These are phyloP conservation scores for Echiichthys vipera DNA, from an alignment of 2,797 vertebrate genomes.

Conservation along the genomic window DNA sequence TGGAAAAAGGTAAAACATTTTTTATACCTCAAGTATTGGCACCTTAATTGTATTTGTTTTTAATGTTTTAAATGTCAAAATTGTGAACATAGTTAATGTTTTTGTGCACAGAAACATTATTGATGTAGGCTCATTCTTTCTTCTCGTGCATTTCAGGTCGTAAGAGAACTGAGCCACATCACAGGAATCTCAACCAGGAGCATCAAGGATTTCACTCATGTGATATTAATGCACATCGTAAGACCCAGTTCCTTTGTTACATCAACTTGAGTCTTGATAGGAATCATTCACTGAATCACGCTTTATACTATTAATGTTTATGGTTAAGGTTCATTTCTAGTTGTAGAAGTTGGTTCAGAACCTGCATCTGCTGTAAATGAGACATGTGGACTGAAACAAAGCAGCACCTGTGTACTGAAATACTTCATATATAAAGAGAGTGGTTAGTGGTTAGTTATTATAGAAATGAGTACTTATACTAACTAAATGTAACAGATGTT, in stretches of 20 bases:
- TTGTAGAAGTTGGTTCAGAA: neutral
- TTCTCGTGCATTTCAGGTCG: conserved; percentile 80
- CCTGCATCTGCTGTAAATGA: neutral
- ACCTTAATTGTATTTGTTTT: neutral
- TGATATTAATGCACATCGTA: conserved; percentile 84
- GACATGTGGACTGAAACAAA: neutral
- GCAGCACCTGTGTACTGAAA: neutral
- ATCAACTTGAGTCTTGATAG: neutral
- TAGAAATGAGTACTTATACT: no score
- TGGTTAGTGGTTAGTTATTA: neutral
- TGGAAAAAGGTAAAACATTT: conserved; percentile 87
- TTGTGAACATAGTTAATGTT: no score
- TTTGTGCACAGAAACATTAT: neutral
- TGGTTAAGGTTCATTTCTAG: neutral
- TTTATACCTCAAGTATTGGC: neutral
- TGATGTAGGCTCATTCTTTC: conserved; percentile 2
- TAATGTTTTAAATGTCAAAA: neutral
- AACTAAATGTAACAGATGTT: neutral
- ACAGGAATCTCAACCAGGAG: conserved; percentile 90
- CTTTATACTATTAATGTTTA: neutral
- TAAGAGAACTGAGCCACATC: conserved; percentile 88
- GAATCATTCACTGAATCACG: neutral
- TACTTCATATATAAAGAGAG: neutral
- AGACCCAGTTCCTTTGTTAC: conserved; percentile 45
- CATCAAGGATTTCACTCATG: conserved; percentile 86